Evolutionary conservation across 2,888 invertebrate genomes (phyloP).

Genomic region (Rhorus exstirpatorius): DNA sequence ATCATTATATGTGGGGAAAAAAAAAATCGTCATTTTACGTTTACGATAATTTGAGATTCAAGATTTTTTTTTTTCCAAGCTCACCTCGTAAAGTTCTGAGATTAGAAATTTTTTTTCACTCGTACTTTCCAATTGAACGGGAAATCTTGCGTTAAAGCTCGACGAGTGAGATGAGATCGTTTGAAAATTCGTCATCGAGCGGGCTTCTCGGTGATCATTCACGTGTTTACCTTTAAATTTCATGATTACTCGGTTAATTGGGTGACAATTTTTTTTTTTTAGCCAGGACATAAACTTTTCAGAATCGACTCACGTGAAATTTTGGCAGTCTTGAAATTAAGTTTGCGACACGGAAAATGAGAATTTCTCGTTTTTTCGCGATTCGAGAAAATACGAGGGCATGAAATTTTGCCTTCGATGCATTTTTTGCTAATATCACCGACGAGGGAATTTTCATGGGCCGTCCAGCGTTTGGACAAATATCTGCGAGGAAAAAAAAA

Average conservation of each 20-base stretch:
- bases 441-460: constrained; percentile 72
- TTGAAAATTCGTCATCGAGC: neutral
- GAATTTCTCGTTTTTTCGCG: constrained; percentile 77
- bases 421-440: neutral
- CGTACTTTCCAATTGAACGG: constrained; percentile 8
- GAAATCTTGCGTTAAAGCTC: neutral
- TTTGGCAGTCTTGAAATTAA: constrained; percentile 67
- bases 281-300: neutral
- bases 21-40: too few species aligned
- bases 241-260: neutral
- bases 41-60: too few species aligned
- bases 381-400: constrained; percentile 70
- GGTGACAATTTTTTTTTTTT: too few species aligned
- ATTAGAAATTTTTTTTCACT: neutral
- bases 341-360: constrained; percentile 76
- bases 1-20: too few species aligned
- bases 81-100: constrained; percentile 5
- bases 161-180: neutral
- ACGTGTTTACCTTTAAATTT: neutral
- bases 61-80: neutral
- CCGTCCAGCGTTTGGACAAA: constrained; percentile 77
- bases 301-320: constrained; percentile 21
- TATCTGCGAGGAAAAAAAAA: constrained; percentile 74
- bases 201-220: neutral
- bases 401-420: constrained; percentile 50